These are phyloP conservation scores for Penaeus chinensis DNA, from an alignment of 1,140 invertebrate genomes.

Conservation along the genomic window DNA sequence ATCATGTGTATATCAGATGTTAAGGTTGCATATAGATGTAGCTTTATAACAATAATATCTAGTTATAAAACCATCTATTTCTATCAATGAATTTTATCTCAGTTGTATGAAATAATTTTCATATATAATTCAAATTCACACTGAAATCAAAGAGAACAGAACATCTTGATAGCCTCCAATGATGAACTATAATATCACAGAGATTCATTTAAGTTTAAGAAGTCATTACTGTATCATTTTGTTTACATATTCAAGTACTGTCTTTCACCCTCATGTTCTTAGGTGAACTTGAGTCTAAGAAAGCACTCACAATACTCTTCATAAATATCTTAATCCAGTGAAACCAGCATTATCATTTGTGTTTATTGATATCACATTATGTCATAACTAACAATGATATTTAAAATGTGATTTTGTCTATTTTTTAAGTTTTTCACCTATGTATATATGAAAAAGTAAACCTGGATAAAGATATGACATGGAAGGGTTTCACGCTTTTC, in stretches of 20 bases:
- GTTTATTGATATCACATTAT: neutral
- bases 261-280: constrained; percentile 19
- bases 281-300: constrained; percentile 5
- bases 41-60: too few species aligned
- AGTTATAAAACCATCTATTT: too few species aligned
- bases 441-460: constrained; percentile 7
- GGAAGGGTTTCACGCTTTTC: neutral
- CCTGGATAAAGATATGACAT: neutral
- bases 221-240: neutral
- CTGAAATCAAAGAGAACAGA: too few species aligned
- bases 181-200: neutral
- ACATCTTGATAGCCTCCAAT: too few species aligned
- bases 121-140: too few species aligned
- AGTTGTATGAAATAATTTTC: too few species aligned
- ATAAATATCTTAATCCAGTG: neutral
- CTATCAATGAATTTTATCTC: too few species aligned
- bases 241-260: neutral
- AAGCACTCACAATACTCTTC: neutral
- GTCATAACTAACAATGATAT: neutral
- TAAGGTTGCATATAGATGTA: too few species aligned
- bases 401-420: neutral
- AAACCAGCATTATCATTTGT: neutral
- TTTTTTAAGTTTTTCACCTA: neutral
- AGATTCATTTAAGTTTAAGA: neutral
- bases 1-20: too few species aligned